A percentile compares a stretch with the other conserved stretches of the same genome.
Evolutionary conservation across 2,113 vertebrate species (phyloP).

Genomic region (Varanus komodoensis): DNA sequence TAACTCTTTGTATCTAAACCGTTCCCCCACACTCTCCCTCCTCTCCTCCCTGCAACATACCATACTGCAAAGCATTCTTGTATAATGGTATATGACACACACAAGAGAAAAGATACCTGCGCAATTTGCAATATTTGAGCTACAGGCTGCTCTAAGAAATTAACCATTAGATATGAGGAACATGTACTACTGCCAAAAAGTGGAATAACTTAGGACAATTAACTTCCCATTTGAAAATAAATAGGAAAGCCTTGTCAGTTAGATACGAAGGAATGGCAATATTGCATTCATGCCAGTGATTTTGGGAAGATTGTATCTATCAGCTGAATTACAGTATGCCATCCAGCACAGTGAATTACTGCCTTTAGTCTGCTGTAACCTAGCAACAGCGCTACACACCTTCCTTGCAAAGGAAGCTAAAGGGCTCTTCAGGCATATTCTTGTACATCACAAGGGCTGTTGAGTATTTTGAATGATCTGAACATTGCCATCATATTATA

Average conservation of each 20-base stretch:
- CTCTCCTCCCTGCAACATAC: background rate
- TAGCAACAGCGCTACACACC: slow-evolving; percentile 68
- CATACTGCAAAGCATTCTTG: background rate
- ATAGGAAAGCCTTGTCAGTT: slow-evolving; percentile 27
- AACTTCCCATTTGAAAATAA: slow-evolving; percentile 40
- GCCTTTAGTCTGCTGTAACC: slow-evolving; percentile 5
- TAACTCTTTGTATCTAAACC: background rate
- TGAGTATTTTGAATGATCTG: slow-evolving; percentile 41
- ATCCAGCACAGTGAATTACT: slow-evolving; percentile 23
- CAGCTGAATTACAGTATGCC: background rate
- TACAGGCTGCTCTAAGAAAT: background rate
- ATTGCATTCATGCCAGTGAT: background rate
- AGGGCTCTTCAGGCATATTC: slow-evolving; percentile 65
- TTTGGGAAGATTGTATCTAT: background rate
- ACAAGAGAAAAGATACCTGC: background rate
- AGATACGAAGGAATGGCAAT: slow-evolving; percentile 17
- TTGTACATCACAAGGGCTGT: slow-evolving; percentile 60
- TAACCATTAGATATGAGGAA: slow-evolving; percentile 31
- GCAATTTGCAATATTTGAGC: background rate
- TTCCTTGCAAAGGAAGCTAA: slow-evolving; percentile 54
- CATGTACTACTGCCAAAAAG: no score
- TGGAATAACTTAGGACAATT: background rate
- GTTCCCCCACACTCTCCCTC: background rate
- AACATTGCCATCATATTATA: slow-evolving; percentile 31
- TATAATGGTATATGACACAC: background rate